These are phyloP conservation scores for Catharus bicknelli DNA, from an alignment of 2,113 vertebrate genomes.

Conservation along the genomic window DNA sequence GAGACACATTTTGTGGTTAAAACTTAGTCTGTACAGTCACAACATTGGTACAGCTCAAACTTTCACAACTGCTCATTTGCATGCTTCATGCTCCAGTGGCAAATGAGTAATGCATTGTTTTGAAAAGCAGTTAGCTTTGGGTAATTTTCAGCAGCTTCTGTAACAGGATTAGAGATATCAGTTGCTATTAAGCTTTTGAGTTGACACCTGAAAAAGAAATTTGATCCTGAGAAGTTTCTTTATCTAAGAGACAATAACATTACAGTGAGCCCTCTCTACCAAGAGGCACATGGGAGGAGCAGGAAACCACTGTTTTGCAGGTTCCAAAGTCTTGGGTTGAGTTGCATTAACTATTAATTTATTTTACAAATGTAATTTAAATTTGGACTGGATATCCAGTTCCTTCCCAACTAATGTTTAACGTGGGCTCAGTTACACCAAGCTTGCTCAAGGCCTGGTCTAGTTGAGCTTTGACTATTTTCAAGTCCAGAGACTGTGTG, in stretches of 20 bases:
- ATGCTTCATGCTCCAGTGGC: background rate
- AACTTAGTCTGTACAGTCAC: background rate
- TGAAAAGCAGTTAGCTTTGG: background rate
- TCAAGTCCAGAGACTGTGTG: background rate
- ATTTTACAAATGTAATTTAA: background rate
- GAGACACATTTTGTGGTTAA: background rate
- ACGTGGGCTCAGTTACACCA: background rate
- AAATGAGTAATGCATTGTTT: background rate
- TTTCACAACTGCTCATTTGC: background rate
- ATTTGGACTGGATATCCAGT: background rate
- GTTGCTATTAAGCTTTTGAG: background rate
- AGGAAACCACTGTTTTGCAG: background rate
- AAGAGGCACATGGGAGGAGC: background rate
- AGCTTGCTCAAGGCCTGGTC: background rate
- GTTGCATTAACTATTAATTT: background rate
- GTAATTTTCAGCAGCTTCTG: background rate
- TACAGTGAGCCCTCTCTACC: background rate
- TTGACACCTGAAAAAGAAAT: background rate
- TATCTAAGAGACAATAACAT: background rate
- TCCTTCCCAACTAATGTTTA: background rate
- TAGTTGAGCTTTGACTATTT: background rate
- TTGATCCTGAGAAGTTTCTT: background rate
- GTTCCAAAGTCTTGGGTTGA: background rate
- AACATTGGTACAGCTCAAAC: background rate
- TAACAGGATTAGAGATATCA: background rate